Base-by-base conservation (phyloP, 2,113 vertebrate genomes). In the Centrocercus urophasianus region DNA sequence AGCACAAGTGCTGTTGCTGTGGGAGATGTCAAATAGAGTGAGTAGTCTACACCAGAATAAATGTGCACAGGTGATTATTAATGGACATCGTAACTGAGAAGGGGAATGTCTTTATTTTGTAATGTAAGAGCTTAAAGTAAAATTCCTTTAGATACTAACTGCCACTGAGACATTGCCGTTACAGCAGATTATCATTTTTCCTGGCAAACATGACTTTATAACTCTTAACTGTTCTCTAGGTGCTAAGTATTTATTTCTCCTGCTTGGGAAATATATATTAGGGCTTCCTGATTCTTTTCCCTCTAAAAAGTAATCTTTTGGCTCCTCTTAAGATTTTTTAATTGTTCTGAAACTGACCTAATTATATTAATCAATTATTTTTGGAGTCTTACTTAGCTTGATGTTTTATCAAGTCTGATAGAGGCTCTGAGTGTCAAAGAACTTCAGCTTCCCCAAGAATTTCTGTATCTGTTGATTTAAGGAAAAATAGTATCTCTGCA, bases 391-490 rank as follows among this genome's bases (percentile, higher is more conserved):
- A 34, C 71, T 76, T 89, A 83, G 15, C 59, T 87, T 82, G 27
- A 32, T 43, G 11, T 1, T 25, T 50, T 89, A 90, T 86, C 66
- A 79, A 73, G 63, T 61, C 36, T 19, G 36, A 13, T 56, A 67
- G 70, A 73, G 56, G 20, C 20, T 77, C 66, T 71, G 57, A 81
- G 65, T 93, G 78, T 91, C 89, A 91, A 91, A 93, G 82, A 73
- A 71, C 89, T 94, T 89, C 61, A 95, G 63, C 96, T 95, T 96
- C 75, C 60, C 89, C 61, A 75, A 57, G 1, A 75, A 76, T 61
- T 59, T 93, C 72, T 86, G 48, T 69, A 88, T 93, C 82, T 93
- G 93, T 95, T 93, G 85, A 94, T 45, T 50, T 16, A 63, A 83
- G 78, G 80, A 79, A 89, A 88, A 89, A 91, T 89, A 83, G 64